These are phyloP conservation scores for Mandrillus leucophaeus DNA, from an alignment of 2,113 vertebrate genomes.

Conservation along the genomic window DNA sequence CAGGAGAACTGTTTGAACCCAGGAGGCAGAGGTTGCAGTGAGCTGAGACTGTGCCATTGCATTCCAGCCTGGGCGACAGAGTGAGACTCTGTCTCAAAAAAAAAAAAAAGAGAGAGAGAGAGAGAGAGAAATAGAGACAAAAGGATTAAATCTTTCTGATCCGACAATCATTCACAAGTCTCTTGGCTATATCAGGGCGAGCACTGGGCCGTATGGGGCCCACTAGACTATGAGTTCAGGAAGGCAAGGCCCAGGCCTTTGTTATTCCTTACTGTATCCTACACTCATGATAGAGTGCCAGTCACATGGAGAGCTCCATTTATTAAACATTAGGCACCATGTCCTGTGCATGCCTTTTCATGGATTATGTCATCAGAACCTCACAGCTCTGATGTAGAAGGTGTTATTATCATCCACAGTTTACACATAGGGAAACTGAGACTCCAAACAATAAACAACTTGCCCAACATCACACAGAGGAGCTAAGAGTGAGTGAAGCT, in stretches of 20 bases:
- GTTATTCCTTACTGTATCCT: neutral
- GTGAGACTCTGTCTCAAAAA: no score
- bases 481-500: neutral
- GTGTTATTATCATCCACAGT: constrained; percentile 13
- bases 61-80: no score
- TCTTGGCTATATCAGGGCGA: neutral
- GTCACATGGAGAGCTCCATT: neutral
- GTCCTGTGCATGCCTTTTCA: neutral
- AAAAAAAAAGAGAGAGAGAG: no score
- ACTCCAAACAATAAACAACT: neutral
- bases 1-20: no score
- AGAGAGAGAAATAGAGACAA: neutral
- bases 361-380: neutral
- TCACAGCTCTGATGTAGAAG: constrained; percentile 1
- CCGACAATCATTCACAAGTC: neutral
- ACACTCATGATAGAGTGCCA: neutral
- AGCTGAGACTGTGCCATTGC: no score
- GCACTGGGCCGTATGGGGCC: neutral
- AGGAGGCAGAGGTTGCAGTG: no score
- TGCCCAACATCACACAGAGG: constrained; percentile 14
- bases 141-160: neutral
- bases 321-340: neutral
- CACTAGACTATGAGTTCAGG: neutral
- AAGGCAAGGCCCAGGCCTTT: neutral
- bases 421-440: constrained; percentile 34